Conservation (phyloP, 2,113 vertebrate genomes). For the Dermatemys mawii region DNA sequence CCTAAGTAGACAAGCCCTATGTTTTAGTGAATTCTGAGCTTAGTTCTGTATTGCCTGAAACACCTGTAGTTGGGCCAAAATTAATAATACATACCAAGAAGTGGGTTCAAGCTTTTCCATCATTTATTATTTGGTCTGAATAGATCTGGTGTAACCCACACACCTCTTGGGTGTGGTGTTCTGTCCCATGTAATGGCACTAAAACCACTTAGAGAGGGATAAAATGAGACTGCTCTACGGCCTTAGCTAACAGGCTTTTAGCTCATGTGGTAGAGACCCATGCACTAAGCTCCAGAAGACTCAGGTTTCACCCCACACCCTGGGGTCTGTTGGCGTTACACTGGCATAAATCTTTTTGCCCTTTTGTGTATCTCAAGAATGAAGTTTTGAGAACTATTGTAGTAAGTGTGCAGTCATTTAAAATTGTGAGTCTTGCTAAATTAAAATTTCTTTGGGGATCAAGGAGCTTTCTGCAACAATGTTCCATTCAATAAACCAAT, state of each 20-base stretch:
- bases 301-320: too few relatives aligned
- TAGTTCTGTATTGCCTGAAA: conserved; percentile 1
- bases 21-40: conserved; percentile 34
- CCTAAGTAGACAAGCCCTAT: neutral
- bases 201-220: too few relatives aligned
- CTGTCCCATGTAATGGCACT: too few relatives aligned
- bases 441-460: neutral
- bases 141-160: neutral
- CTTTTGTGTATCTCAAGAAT: neutral
- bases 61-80: conserved; percentile 11
- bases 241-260: too few relatives aligned
- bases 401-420: neutral
- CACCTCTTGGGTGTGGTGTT: too few relatives aligned
- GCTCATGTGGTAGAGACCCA: too few relatives aligned
- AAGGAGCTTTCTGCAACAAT: neutral
- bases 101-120: neutral
- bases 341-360: neutral
- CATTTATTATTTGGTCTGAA: neutral
- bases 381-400: neutral
- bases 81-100: neutral
- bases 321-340: too few relatives aligned
- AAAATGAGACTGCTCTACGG: too few relatives aligned
- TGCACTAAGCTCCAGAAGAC: too few relatives aligned
- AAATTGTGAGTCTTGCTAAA: neutral
- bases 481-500: neutral